Base-by-base conservation (phyloP, 2,113 vertebrate species). In the Urocynchramus pylzowi region DNA sequence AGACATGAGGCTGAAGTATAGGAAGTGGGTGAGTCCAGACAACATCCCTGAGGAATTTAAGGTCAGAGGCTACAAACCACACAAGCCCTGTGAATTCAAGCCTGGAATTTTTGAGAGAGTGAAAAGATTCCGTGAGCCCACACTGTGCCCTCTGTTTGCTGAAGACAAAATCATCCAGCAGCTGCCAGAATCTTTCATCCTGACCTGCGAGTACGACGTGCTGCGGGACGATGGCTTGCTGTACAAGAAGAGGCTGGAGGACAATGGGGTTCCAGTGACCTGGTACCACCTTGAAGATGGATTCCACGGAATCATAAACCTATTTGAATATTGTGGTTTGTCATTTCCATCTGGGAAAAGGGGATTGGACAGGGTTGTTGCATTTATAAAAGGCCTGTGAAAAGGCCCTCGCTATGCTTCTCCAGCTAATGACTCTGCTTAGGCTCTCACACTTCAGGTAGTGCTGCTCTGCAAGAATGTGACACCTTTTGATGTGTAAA, bases 191-290 rank as follows among this genome's bases (percentile, higher is more conserved):
- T 76, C 98, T 13, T 98, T 98, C 95, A 93, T 99, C 16, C 85
- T 99, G 91, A 99, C 98, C 64, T 99, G 98, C 0, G 98, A 99
- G 90, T 98, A 98, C 4, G 99, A 99, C 0, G 77, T 98, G 54
- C 88, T 99, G 47, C 93, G 98, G 61, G 98, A 99, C 3, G 97
- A 99, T 5, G 98, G 98, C 7, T 95, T 99, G 50, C 78, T 99
- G 27, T 99, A 98, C 88, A 98, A 98, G 93, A 99, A 98, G 94
- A 96, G 98, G 15, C 42, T 99, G 89, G 98, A 99, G 93, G 98
- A 98, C 80, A 92, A 98, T 3, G 97, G 97, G 2, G 97, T 98
- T 74, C 96, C 64, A 1, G 98, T 99, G 87, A 98, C 97, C 8
- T 99, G 98, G 98, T 93, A 96, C 73, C 98, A 99, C 47, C 57